Evolutionary conservation across 2,797 vertebrate genomes (phyloP).

Genomic region (Halcyon badia): DNA sequence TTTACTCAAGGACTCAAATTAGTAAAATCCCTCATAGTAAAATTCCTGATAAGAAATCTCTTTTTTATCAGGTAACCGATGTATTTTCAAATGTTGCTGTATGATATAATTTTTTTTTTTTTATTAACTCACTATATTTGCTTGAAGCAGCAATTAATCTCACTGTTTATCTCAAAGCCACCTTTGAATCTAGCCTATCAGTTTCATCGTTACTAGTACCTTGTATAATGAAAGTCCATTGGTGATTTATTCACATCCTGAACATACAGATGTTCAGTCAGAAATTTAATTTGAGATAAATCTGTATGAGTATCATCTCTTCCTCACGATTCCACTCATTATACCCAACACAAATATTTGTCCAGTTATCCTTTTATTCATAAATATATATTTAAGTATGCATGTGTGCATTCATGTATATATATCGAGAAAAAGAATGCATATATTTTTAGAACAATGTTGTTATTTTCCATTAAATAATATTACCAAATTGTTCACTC

Average conservation of each 20-base stretch:
- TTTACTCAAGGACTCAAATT: background rate
- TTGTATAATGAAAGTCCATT: background rate
- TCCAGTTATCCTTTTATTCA: background rate
- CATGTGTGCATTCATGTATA: background rate
- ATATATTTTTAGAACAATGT: background rate
- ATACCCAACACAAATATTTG: background rate
- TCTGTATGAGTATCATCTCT: background rate
- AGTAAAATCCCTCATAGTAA: background rate
- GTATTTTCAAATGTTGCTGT: background rate
- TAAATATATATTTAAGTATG: background rate
- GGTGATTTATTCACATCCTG: background rate
- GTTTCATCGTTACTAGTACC: background rate
- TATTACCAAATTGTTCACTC: background rate
- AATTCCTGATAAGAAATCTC: background rate
- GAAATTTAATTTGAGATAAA: background rate
- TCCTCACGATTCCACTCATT: background rate
- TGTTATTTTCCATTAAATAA: background rate
- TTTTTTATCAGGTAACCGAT: background rate
- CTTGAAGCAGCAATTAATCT: background rate
- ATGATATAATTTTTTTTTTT: background rate
- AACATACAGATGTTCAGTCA: background rate
- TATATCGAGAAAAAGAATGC: background rate
- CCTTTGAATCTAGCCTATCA: background rate
- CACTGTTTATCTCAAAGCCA: background rate
- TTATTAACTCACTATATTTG: background rate